Evolutionary conservation across 2,113 vertebrate species (phyloP).

Genomic region (Sakesphorus luctuosus): DNA sequence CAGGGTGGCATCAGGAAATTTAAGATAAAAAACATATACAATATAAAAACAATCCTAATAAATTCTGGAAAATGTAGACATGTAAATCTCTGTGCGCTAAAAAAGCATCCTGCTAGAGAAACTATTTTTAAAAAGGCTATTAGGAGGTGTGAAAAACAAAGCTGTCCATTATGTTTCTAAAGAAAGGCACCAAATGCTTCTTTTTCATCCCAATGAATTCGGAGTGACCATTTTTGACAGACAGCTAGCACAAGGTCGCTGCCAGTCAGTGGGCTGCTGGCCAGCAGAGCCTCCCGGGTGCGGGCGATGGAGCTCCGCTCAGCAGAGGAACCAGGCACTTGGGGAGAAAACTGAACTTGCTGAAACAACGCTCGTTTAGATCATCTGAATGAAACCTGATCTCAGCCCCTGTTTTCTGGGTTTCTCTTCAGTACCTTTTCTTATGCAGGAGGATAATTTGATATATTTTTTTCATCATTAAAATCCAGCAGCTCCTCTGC

Average conservation of each 20-base stretch:
- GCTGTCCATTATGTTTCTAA: constrained; percentile 68
- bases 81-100: neutral
- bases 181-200: constrained; percentile 45
- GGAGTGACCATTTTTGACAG: constrained; percentile 28
- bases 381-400: constrained; percentile 16
- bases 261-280: neutral
- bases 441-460: neutral
- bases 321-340: neutral
- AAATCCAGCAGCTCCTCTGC: constrained; percentile 24
- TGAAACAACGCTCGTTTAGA: neutral
- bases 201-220: constrained; percentile 14
- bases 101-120: constrained; percentile 60
- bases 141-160: constrained; percentile 72
- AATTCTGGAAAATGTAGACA: constrained; percentile 49
- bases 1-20: constrained; percentile 35
- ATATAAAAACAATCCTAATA: constrained; percentile 48
- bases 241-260: constrained; percentile 43
- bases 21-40: neutral
- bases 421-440: neutral
- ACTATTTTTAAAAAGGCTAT: constrained; percentile 76
- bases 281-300: neutral
- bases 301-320: neutral
- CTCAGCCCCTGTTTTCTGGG: constrained; percentile 23
- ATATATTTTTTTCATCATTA: neutral
- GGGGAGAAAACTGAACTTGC: constrained; percentile 31